These are phyloP conservation scores for Ganaspis brasiliensis DNA, from an alignment of 2,888 invertebrate genomes.

Conservation along the genomic window DNA sequence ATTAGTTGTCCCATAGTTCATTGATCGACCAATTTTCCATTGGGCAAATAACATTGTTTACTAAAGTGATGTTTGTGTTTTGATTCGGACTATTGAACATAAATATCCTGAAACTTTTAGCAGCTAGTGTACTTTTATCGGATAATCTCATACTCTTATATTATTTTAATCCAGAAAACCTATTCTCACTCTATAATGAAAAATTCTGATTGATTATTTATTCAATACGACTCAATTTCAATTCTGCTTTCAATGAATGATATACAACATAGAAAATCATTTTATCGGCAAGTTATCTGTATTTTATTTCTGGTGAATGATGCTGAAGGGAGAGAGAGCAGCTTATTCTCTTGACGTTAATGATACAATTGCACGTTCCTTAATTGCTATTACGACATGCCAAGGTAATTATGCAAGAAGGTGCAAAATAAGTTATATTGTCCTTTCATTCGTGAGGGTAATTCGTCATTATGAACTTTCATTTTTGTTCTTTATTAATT, in stretches of 20 bases:
- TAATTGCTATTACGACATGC: conserved; percentile 24
- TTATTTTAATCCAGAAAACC: not conserved
- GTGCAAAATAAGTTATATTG: conserved; percentile 8
- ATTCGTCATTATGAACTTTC: not conserved
- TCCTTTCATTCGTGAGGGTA: not conserved
- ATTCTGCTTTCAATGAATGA: not conserved
- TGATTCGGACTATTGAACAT: no score
- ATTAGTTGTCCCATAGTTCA: no score
- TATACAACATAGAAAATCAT: not conserved
- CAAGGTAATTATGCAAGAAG: conserved; percentile 22
- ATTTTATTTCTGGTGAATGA: not conserved
- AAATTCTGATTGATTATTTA: not conserved
- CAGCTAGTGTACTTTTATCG: no score
- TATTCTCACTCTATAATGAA: not conserved
- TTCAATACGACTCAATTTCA: not conserved
- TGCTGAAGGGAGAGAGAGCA: not conserved
- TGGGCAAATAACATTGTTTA: no score
- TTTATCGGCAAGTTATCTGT: not conserved
- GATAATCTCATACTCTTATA: no score
- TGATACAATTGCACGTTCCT: conserved; percentile 26
- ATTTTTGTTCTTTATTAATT: not conserved
- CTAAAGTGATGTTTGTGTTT: no score
- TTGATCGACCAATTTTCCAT: no score
- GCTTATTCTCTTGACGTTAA: conserved; percentile 13
- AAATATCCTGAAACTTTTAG: no score